These are phyloP conservation scores for Mimumesa dahlbomi DNA, from an alignment of 2,888 invertebrate genomes.

Conservation along the genomic window DNA sequence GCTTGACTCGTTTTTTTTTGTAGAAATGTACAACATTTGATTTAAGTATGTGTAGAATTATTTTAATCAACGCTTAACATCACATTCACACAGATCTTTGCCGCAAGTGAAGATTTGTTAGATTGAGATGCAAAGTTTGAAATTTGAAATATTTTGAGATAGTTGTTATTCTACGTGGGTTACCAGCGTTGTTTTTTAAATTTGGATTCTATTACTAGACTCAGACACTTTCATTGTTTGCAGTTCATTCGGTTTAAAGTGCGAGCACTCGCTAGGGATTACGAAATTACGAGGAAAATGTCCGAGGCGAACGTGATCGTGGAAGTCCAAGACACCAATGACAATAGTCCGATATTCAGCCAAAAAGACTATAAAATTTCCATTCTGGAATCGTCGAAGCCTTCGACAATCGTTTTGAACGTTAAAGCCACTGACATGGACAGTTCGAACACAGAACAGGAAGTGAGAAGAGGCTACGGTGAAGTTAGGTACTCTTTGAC, in stretches of 20 bases:
- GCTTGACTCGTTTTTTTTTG: too few species aligned
- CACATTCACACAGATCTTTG: too few species aligned
- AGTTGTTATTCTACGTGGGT: too few species aligned
- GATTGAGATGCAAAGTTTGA: too few species aligned
- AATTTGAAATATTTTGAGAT: too few species aligned
- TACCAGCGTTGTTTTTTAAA: too few species aligned
- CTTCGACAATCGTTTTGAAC: slow-evolving; percentile 85
- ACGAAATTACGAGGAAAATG: slow-evolving; percentile 81
- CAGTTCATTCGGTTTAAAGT: slow-evolving; percentile 81
- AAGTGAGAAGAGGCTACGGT: slow-evolving; percentile 84
- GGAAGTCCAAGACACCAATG: slow-evolving; percentile 88
- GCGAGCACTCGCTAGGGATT: slow-evolving; percentile 79
- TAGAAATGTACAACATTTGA: too few species aligned
- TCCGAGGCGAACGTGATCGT: slow-evolving; percentile 86
- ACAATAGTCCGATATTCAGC: slow-evolving; percentile 88
- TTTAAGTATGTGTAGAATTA: too few species aligned
- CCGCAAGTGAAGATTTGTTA: too few species aligned
- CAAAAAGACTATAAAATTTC: slow-evolving; percentile 87
- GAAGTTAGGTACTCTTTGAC: slow-evolving; percentile 87
- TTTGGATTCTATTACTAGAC: too few species aligned
- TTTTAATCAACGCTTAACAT: too few species aligned
- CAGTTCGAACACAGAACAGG: slow-evolving; percentile 83
- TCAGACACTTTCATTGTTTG: slow-evolving; percentile 1
- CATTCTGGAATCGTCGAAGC: slow-evolving; percentile 86
- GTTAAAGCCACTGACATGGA: slow-evolving; percentile 88